Conservation (phyloP, 2,797 vertebrate genomes). For the Zalophus californianus region DNA sequence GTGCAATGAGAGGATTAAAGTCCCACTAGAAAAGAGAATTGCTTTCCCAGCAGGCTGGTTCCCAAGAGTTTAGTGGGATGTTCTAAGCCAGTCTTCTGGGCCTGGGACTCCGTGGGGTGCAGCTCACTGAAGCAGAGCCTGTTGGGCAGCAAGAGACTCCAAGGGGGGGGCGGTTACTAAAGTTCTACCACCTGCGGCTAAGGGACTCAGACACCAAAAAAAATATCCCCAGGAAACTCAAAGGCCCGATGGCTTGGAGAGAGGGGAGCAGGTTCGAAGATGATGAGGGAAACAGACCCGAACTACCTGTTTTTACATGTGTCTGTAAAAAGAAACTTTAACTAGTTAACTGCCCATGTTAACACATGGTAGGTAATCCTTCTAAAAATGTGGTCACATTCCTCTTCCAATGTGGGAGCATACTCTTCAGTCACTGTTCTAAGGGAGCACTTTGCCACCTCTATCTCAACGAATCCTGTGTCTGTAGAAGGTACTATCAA, state of each 20-base stretch:
- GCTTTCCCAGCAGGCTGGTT: background rate
- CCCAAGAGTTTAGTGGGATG: background rate
- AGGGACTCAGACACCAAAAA: background rate
- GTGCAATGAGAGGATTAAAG: background rate
- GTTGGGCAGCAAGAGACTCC: background rate
- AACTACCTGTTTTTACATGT: slow-evolving; percentile 15
- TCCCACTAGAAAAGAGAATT: background rate
- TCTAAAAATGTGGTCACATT: slow-evolving; percentile 53
- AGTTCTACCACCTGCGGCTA: background rate
- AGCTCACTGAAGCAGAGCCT: background rate
- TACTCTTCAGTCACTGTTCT: background rate
- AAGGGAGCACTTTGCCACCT: background rate
- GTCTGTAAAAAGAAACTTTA: slow-evolving; percentile 57
- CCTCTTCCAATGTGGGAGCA: background rate
- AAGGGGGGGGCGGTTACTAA: background rate
- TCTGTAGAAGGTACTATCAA: background rate
- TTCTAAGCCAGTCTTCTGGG: background rate
- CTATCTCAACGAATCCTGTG: background rate
- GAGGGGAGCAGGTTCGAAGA: background rate
- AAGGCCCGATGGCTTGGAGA: background rate
- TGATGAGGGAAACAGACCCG: background rate
- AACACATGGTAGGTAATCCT: slow-evolving; percentile 45
- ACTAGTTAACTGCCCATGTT: slow-evolving; percentile 40
- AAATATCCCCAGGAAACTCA: background rate
- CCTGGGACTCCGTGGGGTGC: background rate